Evolutionary conservation across 2,888 invertebrate genomes (phyloP), one percentile per base, ranked within the genome.

Genomic region (Ethmia dodecea): DNA sequence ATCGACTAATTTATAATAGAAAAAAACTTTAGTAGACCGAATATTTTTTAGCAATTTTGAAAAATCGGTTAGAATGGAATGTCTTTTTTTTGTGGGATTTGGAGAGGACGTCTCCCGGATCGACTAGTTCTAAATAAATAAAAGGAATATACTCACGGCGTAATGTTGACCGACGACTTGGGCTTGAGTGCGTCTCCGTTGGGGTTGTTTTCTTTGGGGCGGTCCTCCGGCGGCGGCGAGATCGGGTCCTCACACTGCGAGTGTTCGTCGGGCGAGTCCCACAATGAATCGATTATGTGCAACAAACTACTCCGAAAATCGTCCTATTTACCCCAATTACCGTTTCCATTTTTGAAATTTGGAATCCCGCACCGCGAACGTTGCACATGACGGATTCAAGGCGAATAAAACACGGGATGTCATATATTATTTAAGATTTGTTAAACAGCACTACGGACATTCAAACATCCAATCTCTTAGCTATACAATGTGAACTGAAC

Each of bases 201-300:
- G 60, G 69, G 53, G 54, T 62, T 67, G 48, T 55, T 61, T 10
- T 84, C 80, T 48, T 74, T 74, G 49, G 70, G 67, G 57, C 73
- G 52, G 51, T 65, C 44, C 59, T 70, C 63, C 59, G 60, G 62
- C 38, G 73, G 66, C 48, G 72, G 75, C 52, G 77, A 67, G 45
- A 62, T 56, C 45, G 66, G 73, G 42, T 68, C 77, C 70, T 86
- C 84, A 65, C 86, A 76, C 87, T 87, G 87, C 79, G 87, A 86
- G 72, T 72, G 76, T 80, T 86, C 87, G 78, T 86, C 86, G 76
- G 86, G 78, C 83, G 87, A 87, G 81, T 87, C 87, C 87, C 87
- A 87, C 87, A 87, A 70, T 87, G 87, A 87, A 87, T 87, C 87
- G 79, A 87, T 87, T 84, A 87, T 87, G 87, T 87, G 87, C 87